Base-by-base conservation (phyloP, 2,797 vertebrate genomes). In the Tapera naevia region DNA sequence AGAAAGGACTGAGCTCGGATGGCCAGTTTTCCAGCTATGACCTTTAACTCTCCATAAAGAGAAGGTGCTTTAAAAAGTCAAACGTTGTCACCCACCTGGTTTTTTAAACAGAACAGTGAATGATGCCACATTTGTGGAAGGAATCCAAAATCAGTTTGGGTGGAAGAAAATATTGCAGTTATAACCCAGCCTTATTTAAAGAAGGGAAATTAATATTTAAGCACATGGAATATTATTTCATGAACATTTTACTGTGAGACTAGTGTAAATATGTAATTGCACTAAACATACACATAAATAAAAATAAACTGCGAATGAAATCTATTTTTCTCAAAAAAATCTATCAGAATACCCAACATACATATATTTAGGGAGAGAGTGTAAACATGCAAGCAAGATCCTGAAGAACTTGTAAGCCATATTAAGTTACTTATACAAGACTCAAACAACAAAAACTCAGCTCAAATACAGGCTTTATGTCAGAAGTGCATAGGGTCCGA, bases 1-100 rank as follows among this genome's bases (percentile, higher is more conserved):
- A 46, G 90, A 81, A 94, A 88, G 66, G 22, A 86, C 71, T 54
- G 35, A 91, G 60, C 54, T 91, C 2, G 2, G 88, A 60, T 85
- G 86, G 94, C 75, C 75, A 43, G 58, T 56, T 94, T 96, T 80
- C 54, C 23, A 76, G 35, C 64, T 73, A 43, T 72, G 70, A 92
- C 73, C 71, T 95, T 96, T 94, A 93, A 83, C 78, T 86, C 64
- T 70, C 37, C 39, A 85, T 17, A 33, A 95, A 94, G 64, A 88
- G 80, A 94, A 92, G 64, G 76, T 30, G 28, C 27, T 83, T 69
- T 67, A 60, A 78, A 91, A 93, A 91, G 58, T 61, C 70, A 91
- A 81, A 91, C 43, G 48, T 85, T 87, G 64, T 58, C n/a, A 92
- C 69, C 75, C 84, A 22, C 48, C 50, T 80, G 61, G 43, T 72